Evolutionary conservation across 2,888 invertebrate genomes (phyloP).

Genomic region (Oscheius sp.): DNA sequence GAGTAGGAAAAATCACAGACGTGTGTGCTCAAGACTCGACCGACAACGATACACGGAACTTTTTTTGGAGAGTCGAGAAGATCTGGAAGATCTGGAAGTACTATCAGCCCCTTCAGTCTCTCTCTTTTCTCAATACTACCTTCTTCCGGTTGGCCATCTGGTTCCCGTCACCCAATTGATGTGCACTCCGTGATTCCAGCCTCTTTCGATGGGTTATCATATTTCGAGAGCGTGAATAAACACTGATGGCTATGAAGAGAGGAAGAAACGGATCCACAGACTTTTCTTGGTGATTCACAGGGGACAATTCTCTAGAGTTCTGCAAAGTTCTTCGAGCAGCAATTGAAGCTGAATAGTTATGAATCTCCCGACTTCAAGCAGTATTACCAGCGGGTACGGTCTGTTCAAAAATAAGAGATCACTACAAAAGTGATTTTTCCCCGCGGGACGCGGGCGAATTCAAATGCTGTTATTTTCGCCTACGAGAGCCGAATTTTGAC

Average conservation of each 20-base stretch:
- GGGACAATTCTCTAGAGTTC: neutral
- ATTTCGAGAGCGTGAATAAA: constrained; percentile 1
- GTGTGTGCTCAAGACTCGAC: constrained; percentile 8
- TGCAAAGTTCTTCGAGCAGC: neutral
- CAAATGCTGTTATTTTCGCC: no score
- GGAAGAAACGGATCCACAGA: neutral
- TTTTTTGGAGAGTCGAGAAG: neutral
- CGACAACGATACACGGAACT: constrained; percentile 15
- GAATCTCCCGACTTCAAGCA: neutral
- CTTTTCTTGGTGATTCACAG: neutral
- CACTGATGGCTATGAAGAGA: neutral
- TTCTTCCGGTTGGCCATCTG: no score
- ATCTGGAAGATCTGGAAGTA: neutral
- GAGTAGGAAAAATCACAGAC: constrained; percentile 8
- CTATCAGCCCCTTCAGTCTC: neutral
- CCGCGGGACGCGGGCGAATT: no score
- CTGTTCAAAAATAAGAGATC: no score
- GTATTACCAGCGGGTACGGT: neutral
- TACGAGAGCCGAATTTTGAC: no score
- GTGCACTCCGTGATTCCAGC: neutral
- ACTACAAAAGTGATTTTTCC: no score
- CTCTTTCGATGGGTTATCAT: neutral
- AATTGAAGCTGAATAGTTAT: neutral
- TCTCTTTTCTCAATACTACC: neutral
- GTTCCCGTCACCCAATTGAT: no score